These are phyloP conservation scores for Melanotaenia parkinsoni DNA, from an alignment of 2,797 vertebrate species.

Conservation along the genomic window DNA sequence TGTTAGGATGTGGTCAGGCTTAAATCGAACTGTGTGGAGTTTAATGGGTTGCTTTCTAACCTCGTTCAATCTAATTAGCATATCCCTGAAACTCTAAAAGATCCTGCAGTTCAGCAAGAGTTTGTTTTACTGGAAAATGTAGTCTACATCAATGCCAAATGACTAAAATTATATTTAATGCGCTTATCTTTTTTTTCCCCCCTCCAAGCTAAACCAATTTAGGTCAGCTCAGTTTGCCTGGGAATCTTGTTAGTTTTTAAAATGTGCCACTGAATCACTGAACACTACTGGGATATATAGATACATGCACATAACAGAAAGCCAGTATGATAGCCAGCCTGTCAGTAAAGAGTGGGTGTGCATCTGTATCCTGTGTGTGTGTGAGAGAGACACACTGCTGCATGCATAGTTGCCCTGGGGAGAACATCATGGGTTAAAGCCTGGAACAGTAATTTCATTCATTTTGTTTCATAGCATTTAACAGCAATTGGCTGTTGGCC, in stretches of 20 bases:
- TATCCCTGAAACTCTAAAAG: constrained; percentile 15
- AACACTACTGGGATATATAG: constrained; percentile 28
- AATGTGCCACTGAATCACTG: constrained; percentile 46
- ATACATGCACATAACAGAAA: constrained; percentile 12
- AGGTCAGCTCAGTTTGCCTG: constrained; percentile 55
- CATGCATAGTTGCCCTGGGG: constrained; percentile 52
- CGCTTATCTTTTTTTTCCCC: constrained; percentile 57
- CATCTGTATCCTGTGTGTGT: constrained; percentile 34
- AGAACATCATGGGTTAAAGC: constrained; percentile 60
- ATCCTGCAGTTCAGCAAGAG: constrained; percentile 9
- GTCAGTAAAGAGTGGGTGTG: constrained; percentile 41
- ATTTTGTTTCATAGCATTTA: constrained; percentile 3
- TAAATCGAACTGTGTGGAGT: neutral
- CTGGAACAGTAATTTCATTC: constrained; percentile 19
- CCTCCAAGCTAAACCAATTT: constrained; percentile 62
- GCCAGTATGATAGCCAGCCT: constrained; percentile 36
- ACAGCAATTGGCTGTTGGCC: neutral
- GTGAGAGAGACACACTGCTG: constrained; percentile 31
- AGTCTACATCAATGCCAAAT: constrained; percentile 48
- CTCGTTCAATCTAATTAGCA: neutral
- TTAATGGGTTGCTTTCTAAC: neutral
- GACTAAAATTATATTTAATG: constrained; percentile 67
- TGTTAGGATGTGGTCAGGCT: constrained; percentile 6
- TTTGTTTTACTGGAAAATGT: constrained; percentile 41
- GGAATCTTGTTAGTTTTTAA: constrained; percentile 31